Evolutionary conservation across 1,140 invertebrate genomes (phyloP), one percentile per base, ranked within the genome.

Genomic region (Wiebesia pumilae): DNA sequence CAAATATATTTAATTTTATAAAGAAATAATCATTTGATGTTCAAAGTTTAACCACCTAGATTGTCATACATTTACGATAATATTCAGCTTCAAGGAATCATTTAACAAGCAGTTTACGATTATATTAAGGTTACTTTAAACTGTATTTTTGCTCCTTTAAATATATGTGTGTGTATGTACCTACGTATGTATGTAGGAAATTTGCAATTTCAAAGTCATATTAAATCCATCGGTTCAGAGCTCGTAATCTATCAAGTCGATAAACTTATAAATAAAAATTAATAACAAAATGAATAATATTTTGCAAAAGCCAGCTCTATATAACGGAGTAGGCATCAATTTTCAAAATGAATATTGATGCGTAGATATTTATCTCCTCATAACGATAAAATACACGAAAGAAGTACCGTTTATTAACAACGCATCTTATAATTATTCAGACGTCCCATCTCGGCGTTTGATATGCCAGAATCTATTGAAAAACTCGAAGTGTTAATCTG

Each of bases 321-420:
- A 24, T 27, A 71, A 16, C 4, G 12, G 16, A 35, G 69, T 71
- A 71, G 16, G 2, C 33, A 38, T 38, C 19, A 71, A 38, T 71
- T 38, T 71, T 71, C 69, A 43, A 43, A 75, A 75, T 43, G 24
- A 75, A 75, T 75, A 43, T 75, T 75, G 38, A n/a, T 43, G 38
- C 19, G 4, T 10, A n/a, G 38, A 75, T 27, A 43, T 71, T 38
- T 24, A 38, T 24, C 0, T 19, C 35, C 19, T 38, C 16, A 4
- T 27, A 38, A 19, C 0, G 0, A 75, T 43, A 43, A 43, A 40
- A n/a, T 43, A 43, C 24, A 43, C 10, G 38, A 75, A 75, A 43
- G 0, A 33, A 27, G 40, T 38, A 21, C 35, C 1, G 30, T 71
- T 21, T 24, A 38, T 71, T 71, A 71, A 71, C 9, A 71, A 40